Evolutionary conservation across 2,113 vertebrate species (phyloP), one percentile per base, ranked within the genome.

Genomic region (Progne subis): DNA sequence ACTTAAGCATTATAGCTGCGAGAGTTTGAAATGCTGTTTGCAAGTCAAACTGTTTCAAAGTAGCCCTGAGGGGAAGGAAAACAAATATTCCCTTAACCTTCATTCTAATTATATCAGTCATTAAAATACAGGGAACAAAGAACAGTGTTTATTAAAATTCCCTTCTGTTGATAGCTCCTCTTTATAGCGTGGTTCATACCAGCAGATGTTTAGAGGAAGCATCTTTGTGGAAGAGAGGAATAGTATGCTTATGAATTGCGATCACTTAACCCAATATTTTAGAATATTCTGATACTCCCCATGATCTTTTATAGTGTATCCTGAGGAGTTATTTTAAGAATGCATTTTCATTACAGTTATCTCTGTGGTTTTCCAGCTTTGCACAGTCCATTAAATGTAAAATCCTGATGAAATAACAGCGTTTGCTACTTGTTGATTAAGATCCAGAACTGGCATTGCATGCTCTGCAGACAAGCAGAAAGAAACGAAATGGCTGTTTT

Each of bases 21-120:
- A 79, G 81, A 75, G 61, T 91, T 69, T 87, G 57, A 94, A 92
- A 91, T 76, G n/a, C 20, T 69, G 61, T 92, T 95, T 96, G 86
- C 78, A 82, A 96, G 57, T 97, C 84, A 90, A 94, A 94, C 61
- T 94, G 47, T 80, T 95, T 91, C 61, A 69, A 94, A 96, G 87
- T 61, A 96, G 43, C 81, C 94, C 93, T 95, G 61, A 94, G 81
- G 89, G 93, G 49, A 92, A 89, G 26, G 83, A 95, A 97, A 95
- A 84, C 81, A 95, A 96, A 94, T 97, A 97, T 89, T 96, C 89
- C 89, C 81, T 92, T 95, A 95, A 95, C 86, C 74, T 94, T 97
- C 83, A 64, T 72, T 94, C 84, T 91, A 95, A 96, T 97, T 95
- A 95, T 82, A 82, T 77, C 87, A 91, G 93, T 95, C 91, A 95